These are phyloP conservation scores for Ellobius talpinus DNA, from an alignment of 2,113 vertebrate species.

Conservation along the genomic window DNA sequence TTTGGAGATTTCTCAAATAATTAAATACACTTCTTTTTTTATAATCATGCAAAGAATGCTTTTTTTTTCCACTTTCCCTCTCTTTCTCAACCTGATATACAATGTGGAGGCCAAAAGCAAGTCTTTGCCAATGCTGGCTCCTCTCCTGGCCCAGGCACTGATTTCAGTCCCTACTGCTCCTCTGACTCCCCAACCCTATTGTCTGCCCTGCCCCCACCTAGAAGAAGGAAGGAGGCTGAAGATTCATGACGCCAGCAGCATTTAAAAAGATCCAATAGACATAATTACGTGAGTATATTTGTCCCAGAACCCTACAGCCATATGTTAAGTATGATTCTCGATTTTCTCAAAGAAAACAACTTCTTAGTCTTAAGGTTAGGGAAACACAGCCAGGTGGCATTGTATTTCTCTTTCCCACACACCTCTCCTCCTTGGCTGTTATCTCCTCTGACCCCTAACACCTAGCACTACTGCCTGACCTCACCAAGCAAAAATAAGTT, in stretches of 20 bases:
- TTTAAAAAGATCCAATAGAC: background rate
- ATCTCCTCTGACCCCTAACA: background rate
- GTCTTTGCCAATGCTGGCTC: background rate
- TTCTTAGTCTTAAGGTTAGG: background rate
- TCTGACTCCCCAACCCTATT: background rate
- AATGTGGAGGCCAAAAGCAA: background rate
- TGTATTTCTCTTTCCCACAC: background rate
- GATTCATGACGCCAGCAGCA: background rate
- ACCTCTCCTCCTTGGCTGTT: background rate
- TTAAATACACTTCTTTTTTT: background rate
- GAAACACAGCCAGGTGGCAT: background rate
- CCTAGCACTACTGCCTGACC: background rate
- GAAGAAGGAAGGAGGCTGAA: background rate
- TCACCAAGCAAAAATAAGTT: background rate
- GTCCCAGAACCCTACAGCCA: background rate
- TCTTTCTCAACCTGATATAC: background rate
- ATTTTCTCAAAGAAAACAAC: background rate
- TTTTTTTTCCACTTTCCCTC: background rate
- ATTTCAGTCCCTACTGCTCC: background rate
- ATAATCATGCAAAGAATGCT: background rate
- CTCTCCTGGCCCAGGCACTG: background rate
- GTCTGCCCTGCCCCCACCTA: background rate
- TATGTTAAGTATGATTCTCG: background rate
- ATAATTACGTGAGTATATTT: background rate
- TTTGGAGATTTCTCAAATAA: background rate